Percentiles rank a stretch among this genome's conserved stretches.
Evolutionary conservation across 2,888 invertebrate genomes (phyloP).

Genomic region (Hipparchia sbordonii): DNA sequence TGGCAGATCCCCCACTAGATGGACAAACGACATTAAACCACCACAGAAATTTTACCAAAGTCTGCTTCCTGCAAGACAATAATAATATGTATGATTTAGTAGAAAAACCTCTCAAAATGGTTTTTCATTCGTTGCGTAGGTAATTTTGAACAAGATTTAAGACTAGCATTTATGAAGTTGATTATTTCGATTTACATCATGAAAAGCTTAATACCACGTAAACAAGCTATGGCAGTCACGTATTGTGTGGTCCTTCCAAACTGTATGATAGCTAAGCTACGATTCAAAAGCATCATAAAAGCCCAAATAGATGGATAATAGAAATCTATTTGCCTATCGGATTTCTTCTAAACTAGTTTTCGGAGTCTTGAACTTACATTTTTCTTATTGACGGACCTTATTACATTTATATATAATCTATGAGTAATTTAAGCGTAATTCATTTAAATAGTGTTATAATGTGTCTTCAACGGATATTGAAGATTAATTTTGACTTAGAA

Average conservation of each 20-base stretch:
- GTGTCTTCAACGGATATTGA: slow-evolving; percentile 42
- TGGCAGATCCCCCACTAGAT: too few relatives aligned
- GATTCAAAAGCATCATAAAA: slow-evolving; percentile 47
- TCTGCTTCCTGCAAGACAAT: too few relatives aligned
- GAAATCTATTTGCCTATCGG: slow-evolving; percentile 49
- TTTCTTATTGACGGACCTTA: slow-evolving; percentile 18
- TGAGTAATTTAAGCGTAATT: slow-evolving; percentile 11
- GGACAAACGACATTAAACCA: too few relatives aligned
- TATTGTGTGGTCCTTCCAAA: not conserved
- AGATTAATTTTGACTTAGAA: not conserved
- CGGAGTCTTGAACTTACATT: slow-evolving; percentile 16
- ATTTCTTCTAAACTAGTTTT: slow-evolving; percentile 52
- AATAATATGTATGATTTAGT: too few relatives aligned
- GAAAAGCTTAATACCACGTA: too few relatives aligned
- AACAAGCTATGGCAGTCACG: not conserved
- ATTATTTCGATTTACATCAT: too few relatives aligned
- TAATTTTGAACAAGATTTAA: too few relatives aligned
- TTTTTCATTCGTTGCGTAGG: too few relatives aligned
- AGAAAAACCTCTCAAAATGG: too few relatives aligned
- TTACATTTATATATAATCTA: slow-evolving; percentile 5
- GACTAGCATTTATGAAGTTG: too few relatives aligned
- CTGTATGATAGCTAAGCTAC: slow-evolving; percentile 46
- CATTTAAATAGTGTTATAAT: slow-evolving; percentile 20
- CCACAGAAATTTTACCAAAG: too few relatives aligned
- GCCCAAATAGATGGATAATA: slow-evolving; percentile 60